Evolutionary conservation across 2,888 invertebrate genomes (phyloP).

Genomic region (Ryuthela nishihirai): DNA sequence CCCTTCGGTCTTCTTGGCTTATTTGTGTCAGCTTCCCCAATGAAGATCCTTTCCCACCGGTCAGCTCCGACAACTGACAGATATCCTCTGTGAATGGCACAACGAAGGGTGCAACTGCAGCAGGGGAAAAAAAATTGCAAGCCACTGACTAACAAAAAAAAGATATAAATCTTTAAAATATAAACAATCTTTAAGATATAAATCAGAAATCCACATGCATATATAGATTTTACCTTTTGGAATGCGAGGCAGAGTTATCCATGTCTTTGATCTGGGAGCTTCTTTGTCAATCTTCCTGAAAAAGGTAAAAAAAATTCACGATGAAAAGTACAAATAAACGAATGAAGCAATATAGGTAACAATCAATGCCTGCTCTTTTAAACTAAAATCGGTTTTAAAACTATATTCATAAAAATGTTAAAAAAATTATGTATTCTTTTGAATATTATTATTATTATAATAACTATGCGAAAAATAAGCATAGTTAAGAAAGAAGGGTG

Average conservation of each 20-base stretch:
- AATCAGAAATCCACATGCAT: too few relatives aligned
- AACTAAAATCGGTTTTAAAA: too few relatives aligned
- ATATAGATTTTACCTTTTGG: slow-evolving; percentile 13
- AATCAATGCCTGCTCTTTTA: too few relatives aligned
- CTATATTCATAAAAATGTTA: too few relatives aligned
- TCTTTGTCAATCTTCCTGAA: slow-evolving; percentile 6
- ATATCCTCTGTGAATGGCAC: slow-evolving; percentile 13
- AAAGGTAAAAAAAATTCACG: background rate
- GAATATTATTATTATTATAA: too few relatives aligned
- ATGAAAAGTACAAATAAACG: background rate
- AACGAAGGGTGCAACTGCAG: slow-evolving; percentile 11
- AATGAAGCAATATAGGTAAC: too few relatives aligned
- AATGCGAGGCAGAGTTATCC: background rate
- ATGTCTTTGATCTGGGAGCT: background rate
- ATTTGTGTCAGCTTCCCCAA: slow-evolving; percentile 60
- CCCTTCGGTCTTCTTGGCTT: slow-evolving; percentile 41
- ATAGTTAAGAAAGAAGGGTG: too few relatives aligned
- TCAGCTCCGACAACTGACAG: slow-evolving; percentile 50
- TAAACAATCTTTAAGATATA: background rate
- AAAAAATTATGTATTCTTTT: too few relatives aligned
- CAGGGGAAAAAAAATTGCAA: background rate
- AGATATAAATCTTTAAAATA: background rate
- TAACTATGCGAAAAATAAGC: too few relatives aligned
- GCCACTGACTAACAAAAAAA: background rate
- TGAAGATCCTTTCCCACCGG: slow-evolving; percentile 77